Percentiles rank a stretch among this genome's conserved stretches.
Evolutionary conservation across 2,113 vertebrate genomes (phyloP).

Genomic region (Sander vitreus): DNA sequence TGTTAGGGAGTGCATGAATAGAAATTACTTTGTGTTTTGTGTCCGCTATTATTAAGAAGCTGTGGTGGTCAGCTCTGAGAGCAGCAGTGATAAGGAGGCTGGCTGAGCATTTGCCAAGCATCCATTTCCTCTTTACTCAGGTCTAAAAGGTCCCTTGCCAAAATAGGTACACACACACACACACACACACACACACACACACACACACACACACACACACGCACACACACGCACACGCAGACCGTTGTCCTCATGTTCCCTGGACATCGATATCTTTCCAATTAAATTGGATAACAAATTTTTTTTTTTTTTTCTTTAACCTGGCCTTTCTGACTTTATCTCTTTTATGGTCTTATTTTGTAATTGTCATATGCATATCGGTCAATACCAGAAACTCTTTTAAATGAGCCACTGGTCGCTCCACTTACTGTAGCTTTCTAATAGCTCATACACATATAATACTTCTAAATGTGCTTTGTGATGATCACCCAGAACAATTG

Average conservation of each 20-base stretch:
- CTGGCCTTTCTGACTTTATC: slow-evolving; percentile 30
- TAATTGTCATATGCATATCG: slow-evolving; percentile 13
- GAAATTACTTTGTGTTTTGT: slow-evolving; percentile 52
- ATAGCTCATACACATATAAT: neutral
- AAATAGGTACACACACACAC: slow-evolving; percentile 31
- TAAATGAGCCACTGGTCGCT: slow-evolving; percentile 21
- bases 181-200: slow-evolving; percentile 8
- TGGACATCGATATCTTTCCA: slow-evolving; percentile 54
- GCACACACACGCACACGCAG: neutral
- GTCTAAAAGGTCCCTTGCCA: slow-evolving; percentile 60
- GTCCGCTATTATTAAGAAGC: slow-evolving; percentile 71
- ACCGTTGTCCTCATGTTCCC: slow-evolving; percentile 61
- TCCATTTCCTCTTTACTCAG: slow-evolving; percentile 68
- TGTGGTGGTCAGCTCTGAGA: slow-evolving; percentile 65
- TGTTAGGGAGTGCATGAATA: slow-evolving; percentile 57
- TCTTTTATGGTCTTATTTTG: slow-evolving; percentile 33
- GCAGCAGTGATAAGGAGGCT: slow-evolving; percentile 64
- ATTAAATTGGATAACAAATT: slow-evolving; percentile 54
- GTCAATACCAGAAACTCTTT: slow-evolving; percentile 24
- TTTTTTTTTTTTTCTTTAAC: slow-evolving; percentile 28
- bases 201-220: slow-evolving; percentile 14
- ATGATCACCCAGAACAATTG: neutral
- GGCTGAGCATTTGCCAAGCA: slow-evolving; percentile 65
- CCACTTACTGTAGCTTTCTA: slow-evolving; percentile 11
- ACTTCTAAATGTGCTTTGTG: neutral